Conservation (phyloP, 2,888 invertebrate genomes). For the Phlogophora meticulosa region DNA sequence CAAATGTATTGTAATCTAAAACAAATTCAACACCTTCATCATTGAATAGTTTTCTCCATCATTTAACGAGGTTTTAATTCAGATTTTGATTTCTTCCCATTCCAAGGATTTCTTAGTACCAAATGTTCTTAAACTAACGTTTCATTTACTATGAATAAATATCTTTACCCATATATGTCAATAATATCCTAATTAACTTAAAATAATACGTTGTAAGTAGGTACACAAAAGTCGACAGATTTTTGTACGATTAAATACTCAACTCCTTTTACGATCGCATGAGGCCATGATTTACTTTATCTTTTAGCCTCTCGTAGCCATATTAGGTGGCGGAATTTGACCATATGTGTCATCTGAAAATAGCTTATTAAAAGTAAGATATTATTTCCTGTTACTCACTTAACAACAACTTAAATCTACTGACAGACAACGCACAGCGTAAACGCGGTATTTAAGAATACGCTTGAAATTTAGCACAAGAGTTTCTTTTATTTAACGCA, state of each 20-base stretch:
- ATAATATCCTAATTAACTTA: conserved; percentile 37
- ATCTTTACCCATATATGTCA: conserved; percentile 39
- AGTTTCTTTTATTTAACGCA: too few species aligned
- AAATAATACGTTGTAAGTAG: conserved; percentile 19
- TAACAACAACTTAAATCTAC: not conserved
- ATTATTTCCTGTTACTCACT: conserved; percentile 18
- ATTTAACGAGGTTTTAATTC: conserved; percentile 5
- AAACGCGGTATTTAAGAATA: too few species aligned
- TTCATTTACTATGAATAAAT: not conserved
- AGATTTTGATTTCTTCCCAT: not conserved
- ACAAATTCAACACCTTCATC: not conserved
- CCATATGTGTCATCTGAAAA: conserved; percentile 23
- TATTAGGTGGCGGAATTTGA: conserved; percentile 40
- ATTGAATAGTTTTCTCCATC: conserved; percentile 7
- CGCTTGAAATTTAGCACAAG: too few species aligned
- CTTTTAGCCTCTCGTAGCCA: conserved; percentile 22
- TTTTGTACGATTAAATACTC: conserved; percentile 48
- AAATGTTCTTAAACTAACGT: not conserved
- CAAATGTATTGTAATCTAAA: conserved; percentile 8
- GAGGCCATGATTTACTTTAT: conserved; percentile 54
- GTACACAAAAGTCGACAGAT: conserved; percentile 21
- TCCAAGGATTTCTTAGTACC: not conserved
- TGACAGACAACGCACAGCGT: too few species aligned
- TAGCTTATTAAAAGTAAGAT: conserved; percentile 11
- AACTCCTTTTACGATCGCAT: conserved; percentile 33